Evolutionary conservation across 2,888 invertebrate genomes (phyloP), one percentile per base, ranked within the genome.

Genomic region (Gandaritis pyraliata): DNA sequence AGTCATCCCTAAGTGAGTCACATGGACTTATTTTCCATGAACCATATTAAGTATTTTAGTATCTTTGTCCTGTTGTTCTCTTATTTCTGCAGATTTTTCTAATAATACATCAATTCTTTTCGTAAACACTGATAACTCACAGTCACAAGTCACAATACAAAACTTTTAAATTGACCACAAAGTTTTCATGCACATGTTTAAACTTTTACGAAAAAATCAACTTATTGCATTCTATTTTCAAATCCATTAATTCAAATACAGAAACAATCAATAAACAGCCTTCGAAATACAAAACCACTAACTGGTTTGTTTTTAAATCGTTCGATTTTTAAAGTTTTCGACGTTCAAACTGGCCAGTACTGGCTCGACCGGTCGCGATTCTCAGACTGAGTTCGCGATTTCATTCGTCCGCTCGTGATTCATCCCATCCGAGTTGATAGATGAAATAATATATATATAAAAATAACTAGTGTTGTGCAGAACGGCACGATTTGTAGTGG

Each of bases 381-480:
- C 72, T 71, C 77, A 77, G 82, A 89, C 88, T 89, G 86, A 65
- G 63, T 64, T 61, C 51, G 59, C 61, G 36, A 30, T 45, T 54
- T 39, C 55, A 43, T 55, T 59, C 39, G 55, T 56, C 8, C 50
- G 41, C 52, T 38, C 30, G 50, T 89, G 90, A 89, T 84, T 90
- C 90, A 89, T 88, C 87, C 81, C 81, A 81, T 82, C 30, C 39
- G 33, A 55, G 30, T 53, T 47, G 45, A 70, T 73, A 76, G 77
- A 82, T 78, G 78, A 77, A 81, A 82, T n/a, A n/a, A n/a, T n/a
- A 82, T 78, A 77, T 77, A 74, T 70, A 68, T 66, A 73, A 71
- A 76, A 77, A 77, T 75, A 73, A 74, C 51, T 55, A 55, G 50
- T 55, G 51, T 63, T 58, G 45, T 60, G 47, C 62, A 66, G 61